Base-by-base conservation (phyloP, 2,113 vertebrate species). In the Brevimyrus niger region DNA sequence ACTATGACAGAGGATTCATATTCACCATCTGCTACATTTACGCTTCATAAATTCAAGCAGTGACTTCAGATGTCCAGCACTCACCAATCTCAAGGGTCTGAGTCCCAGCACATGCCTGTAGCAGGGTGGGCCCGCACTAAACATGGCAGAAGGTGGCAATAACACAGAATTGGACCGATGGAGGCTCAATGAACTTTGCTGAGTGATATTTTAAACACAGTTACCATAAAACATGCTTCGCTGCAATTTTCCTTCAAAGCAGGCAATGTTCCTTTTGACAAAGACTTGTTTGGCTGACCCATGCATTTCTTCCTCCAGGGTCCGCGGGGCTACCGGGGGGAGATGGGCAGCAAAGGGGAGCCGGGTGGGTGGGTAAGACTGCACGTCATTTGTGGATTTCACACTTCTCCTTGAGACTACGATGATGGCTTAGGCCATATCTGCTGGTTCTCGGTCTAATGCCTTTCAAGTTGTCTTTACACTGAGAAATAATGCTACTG, bases 301-400 rank as follows among this genome's bases (percentile, higher is more conserved):
- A 61, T 11, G 47, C 38, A 5, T 76, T 13, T 91, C 6, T 92
- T 17, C 17, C 55, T 86, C 1, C 17, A 96, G 96, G 96, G 96
- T 31, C 92, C 89, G 19, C 89, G 94, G 92, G 96, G 95, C 85
- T 95, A 94, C 90, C 89, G 50, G 84, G 96, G 95, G 90, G 96
- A 96, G 61, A 89, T 85, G 15, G 95, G 95, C 87, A 92, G 3
- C 91, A 94, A 94, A 91, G 96, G 96, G 94, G 96, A 96, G 92
- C 94, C 89, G 93, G 96, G 95, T 95, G 96, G 96, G 92, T 94
- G 94, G 96, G 96, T 96, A 96, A 96, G 95, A 94, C 83, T 90
- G 73, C 65, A 90, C 89, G 90, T 85, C 1, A 88, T 91, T 90
- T 90, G 23, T 91, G 35, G 19, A 89, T 80, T 48, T 13, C 15